Evolutionary conservation across 2,888 invertebrate species (phyloP), one percentile per base, ranked within the genome.

Genomic region (Lasioglossum pauxillum): DNA sequence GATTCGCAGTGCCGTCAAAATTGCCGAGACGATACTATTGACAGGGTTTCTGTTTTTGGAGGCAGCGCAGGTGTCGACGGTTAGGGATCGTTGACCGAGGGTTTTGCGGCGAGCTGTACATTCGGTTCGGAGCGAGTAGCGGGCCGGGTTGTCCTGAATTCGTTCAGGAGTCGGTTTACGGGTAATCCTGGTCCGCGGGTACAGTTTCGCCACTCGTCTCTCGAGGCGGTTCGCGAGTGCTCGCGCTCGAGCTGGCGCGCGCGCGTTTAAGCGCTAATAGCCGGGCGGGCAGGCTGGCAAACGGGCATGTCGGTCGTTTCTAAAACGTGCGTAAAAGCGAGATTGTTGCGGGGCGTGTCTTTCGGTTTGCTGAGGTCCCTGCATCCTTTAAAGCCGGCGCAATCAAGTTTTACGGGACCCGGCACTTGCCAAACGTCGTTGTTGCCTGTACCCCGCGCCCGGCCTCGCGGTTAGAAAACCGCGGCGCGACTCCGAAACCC

Each of bases 331-430:
- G 85, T 81, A 89, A 89, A 89, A 87, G 84, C 82, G 85, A 85
- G 90, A 89, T 90, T 85, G 80, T 85, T 87, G 75, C 78, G 49
- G 67, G 74, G 78, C 83, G 74, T 84, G 80, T 78, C 78, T 86
- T 86, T 89, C 86, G 71, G 19, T 88, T 83, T 78, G 73, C 79
- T 64, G 78, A 75, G 84, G 23, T 86, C 82, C 80, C 64, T 64
- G 64, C 31, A 80, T 89, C 81, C 75, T 82, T 84, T 78, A 87
- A 72, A 84, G 80, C 77, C 81, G 14, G 67, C 35, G 88, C 69
- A 83, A 75, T 87, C 73, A 89, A 89, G 77, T 85, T 89, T 89
- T 85, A 89, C 72, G 84, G 84, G 80, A 31, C 64, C 64, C 64
- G 71, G 60, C 81, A 76, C 81, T 83, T 81, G 83, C 76, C 83